These are phyloP conservation scores for Tinamus major DNA, from an alignment of 2,797 vertebrate species.

Conservation along the genomic window DNA sequence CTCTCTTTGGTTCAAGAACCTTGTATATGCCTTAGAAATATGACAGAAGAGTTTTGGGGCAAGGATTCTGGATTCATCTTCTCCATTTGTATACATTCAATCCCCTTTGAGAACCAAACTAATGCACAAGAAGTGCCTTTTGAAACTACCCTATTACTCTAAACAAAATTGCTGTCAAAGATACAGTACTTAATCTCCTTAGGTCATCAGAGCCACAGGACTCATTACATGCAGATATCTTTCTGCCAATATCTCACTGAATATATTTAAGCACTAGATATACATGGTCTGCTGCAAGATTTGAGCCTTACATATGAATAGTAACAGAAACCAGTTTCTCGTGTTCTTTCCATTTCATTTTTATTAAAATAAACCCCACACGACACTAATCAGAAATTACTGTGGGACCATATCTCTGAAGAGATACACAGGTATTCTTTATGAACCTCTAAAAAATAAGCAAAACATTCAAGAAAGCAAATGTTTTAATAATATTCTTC, in stretches of 20 bases:
- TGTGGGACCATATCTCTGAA: not conserved
- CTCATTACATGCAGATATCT: not conserved
- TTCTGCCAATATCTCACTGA: not conserved
- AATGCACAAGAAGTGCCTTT: not conserved
- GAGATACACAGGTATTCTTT: not conserved
- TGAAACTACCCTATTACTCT: not conserved
- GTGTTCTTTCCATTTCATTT: not conserved
- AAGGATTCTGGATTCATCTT: not conserved
- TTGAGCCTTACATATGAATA: not conserved
- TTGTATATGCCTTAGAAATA: not conserved
- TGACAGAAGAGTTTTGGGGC: not conserved
- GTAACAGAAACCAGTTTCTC: not conserved
- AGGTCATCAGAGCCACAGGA: not conserved
- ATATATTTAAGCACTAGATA: not conserved
- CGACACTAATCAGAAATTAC: not conserved
- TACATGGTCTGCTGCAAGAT: not conserved
- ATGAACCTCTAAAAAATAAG: not conserved
- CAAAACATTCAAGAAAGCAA: not conserved
- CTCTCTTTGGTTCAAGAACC: not conserved
- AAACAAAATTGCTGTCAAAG: not conserved
- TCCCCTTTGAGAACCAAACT: not conserved
- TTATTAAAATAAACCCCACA: not conserved
- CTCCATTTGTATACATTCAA: not conserved
- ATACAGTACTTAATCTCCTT: not conserved
- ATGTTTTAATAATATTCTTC: not conserved